Base-by-base conservation (phyloP, 2,888 invertebrate genomes). In the Agapostemon virescens region DNA sequence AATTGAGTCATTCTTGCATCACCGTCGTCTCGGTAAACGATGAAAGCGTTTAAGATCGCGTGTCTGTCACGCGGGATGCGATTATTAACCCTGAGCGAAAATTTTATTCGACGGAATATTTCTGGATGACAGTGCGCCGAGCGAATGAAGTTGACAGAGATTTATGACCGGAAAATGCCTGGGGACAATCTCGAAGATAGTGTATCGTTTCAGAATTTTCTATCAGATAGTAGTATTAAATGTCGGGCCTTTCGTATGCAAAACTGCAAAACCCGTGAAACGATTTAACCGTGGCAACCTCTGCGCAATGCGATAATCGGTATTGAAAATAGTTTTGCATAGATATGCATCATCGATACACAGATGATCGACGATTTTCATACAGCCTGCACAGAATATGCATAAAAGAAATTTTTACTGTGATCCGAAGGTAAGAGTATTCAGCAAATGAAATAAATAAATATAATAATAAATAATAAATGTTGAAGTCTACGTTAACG, bases 121-220 rank as follows among this genome's bases (percentile, higher is more conserved):
- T 63, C 42, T 20, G 45, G 30, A 67, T n/a, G 30, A 26, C 15
- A 30, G 20, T 42, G 20, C 30, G 1, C 42, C 0, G 67, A 20
- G 5, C 42, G 42, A 26, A 67, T 30, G 67, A 30, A 67, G 74
- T 36, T 58, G 74, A 38, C 74, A 67, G 61, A 23, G 75, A 67
- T 77, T 77, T 77, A 66, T 23, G 38, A 45, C 58, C 38, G n/a
- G 58, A 15, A 38, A 61, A 55, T 38, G 38, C 26, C 58, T 42
- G 36, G 61, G 70, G n/a, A 58, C 58, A 40, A 11, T 30, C 15
- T 61, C 20, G 11, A 69, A 33, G 26, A 23, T 33, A 17, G 2
- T 17, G 74, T 69, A 61, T 45, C 26, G 64, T 66, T n/a, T 66
- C 33, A 52, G 42, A 23, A 36, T 74, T 66, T 26, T 66, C 75